Percentiles rank a stretch among this genome's conserved stretches.
phyloP scores from a whole-genome alignment of 2,888 invertebrate species.

The Eupithecia tripunctaria region DNA sequence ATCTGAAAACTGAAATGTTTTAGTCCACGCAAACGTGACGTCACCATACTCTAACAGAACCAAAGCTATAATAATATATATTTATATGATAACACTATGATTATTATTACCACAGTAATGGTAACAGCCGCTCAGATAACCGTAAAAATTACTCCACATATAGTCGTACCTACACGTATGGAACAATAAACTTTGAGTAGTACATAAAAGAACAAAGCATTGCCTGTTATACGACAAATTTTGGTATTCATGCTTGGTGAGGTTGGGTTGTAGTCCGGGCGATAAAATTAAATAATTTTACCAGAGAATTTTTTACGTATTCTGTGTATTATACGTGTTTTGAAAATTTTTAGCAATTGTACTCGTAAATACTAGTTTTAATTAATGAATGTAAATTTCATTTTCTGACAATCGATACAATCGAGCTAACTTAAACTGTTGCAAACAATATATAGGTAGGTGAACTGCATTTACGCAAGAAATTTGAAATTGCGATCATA shows the following conservation, averaged over 20 bases:
- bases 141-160: constrained; percentile 31
- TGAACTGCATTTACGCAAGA: too few relatives aligned
- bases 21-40: neutral
- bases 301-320: neutral
- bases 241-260: constrained; percentile 38
- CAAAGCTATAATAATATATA: constrained; percentile 20
- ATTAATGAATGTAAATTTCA: too few relatives aligned
- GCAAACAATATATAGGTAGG: too few relatives aligned
- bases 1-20: neutral
- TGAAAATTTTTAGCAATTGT: too few relatives aligned
- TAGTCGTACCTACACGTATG: constrained; percentile 12
- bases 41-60: neutral
- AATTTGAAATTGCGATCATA: too few relatives aligned
- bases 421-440: too few relatives aligned
- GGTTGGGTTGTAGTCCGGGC: constrained; percentile 8
- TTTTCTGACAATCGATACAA: too few relatives aligned
- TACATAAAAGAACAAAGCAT: constrained; percentile 42
- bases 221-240: constrained; percentile 40
- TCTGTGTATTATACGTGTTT: too few relatives aligned
- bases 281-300: neutral
- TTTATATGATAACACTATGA: constrained; percentile 17
- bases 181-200: constrained; percentile 42
- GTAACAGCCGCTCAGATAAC: constrained; percentile 32
- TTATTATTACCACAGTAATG: constrained; percentile 31
- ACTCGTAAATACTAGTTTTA: too few relatives aligned